Base-by-base conservation (phyloP, 2,113 vertebrate genomes). In the Callospermophilus lateralis region DNA sequence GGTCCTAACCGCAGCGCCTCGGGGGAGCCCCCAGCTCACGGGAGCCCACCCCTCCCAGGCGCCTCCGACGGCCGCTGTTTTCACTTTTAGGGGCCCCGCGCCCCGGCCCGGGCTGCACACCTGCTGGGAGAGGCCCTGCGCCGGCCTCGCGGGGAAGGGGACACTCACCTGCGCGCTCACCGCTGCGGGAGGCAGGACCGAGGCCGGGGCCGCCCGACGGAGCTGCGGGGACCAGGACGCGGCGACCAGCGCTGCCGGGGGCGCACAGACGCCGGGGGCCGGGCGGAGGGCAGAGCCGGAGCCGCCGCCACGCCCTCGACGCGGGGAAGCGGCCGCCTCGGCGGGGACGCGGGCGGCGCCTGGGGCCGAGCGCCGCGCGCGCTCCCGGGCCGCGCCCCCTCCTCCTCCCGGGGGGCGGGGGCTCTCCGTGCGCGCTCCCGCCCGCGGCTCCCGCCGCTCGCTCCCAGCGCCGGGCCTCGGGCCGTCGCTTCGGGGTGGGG, bases 91-190 rank as follows among this genome's bases (percentile, higher is more conserved):
- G 76, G 53, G 10, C 72, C 42, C 30, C 8, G 32, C 6, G 7
- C 16, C 24, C 13, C 30, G 12, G 22, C 0, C 63, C 68, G 0
- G 42, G 61, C 0, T 4, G 76, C 70, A 63, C 6, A 80, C 37
- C 65, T 4, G 65, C 34, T 30, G 0, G 8, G 76, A 16, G 70
- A 26, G 1, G 87, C 37, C 63, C 12, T 39, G n/a, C 32, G 63
- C 65, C 45, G 4, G 96, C 94, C 91, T 48, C 94, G 30, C 96
- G 1, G 81, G 28, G 12, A 28, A 17, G 15, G 32, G 37, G 48
- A 87, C 42, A 87, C 97, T 97, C 96, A 97, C 97, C 97, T 94
- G 96, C 37, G 77, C 45, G 81, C 89, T 55, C 4, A 90, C 67
- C 24, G 96, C 65, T 1, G 83, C 74, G 39, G 83, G 78, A 28